phyloP scores from a whole-genome alignment of 2,113 vertebrate species.

The Ammodramus savannarum region DNA sequence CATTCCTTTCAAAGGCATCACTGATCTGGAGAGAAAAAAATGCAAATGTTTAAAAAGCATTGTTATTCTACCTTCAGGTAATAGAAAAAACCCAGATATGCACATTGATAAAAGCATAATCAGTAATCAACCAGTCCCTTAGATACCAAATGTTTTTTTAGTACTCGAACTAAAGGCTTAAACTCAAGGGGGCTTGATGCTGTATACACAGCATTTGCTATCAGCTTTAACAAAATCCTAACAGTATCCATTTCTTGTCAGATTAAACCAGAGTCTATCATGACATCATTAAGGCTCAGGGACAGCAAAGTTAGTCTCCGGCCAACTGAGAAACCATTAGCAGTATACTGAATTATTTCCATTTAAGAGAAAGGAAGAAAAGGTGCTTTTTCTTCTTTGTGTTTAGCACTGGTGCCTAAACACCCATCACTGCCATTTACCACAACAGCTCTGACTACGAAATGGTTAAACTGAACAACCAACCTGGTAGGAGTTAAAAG shows the following conservation, averaged over 20 bases:
- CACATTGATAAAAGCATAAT: not conserved
- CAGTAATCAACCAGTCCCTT: not conserved
- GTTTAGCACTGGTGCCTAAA: not conserved
- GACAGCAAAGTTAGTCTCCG: not conserved
- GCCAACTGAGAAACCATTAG: not conserved
- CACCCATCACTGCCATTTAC: not conserved
- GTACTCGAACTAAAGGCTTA: not conserved
- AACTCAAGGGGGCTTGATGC: not conserved
- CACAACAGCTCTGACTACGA: not conserved
- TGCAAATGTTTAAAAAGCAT: not conserved
- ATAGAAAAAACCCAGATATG: not conserved
- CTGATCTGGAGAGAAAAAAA: not conserved
- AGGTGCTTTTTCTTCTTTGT: not conserved
- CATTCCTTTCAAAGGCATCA: not conserved
- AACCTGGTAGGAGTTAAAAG: not conserved
- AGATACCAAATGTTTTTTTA: not conserved
- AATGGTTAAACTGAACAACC: constrained; percentile 3
- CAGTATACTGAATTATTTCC: not conserved
- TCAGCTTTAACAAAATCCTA: not conserved
- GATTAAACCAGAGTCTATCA: not conserved
- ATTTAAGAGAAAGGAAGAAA: not conserved
- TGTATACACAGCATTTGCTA: not conserved
- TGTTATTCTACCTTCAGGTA: not conserved
- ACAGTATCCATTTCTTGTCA: not conserved
- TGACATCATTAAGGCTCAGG: not conserved